Conservation (phyloP, 2,113 vertebrate genomes). For the Pangasianodon gigas region DNA sequence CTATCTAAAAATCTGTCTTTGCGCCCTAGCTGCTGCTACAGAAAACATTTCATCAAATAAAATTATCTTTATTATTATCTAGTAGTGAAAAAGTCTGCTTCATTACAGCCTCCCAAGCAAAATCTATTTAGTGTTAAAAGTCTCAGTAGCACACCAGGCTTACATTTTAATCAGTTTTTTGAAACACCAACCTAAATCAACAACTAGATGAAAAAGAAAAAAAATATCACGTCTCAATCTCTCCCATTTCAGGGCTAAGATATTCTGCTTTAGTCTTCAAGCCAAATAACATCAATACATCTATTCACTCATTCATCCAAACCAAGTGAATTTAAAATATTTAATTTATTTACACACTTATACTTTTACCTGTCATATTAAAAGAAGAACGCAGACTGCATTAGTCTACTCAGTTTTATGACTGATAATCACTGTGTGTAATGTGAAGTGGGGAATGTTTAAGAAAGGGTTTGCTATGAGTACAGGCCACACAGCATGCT, state of each 20-base stretch:
- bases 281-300: not conserved
- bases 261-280: not conserved
- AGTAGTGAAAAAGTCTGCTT: not conserved
- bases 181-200: not conserved
- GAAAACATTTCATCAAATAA: not conserved
- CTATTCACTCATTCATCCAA: not conserved
- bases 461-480: conserved; percentile 48
- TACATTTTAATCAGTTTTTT: not conserved
- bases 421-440: not conserved
- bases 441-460: conserved; percentile 39
- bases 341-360: not conserved
- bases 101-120: not conserved
- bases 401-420: conserved; percentile 29
- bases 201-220: not conserved
- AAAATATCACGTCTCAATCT: not conserved
- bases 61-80: not conserved
- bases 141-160: not conserved
- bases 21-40: not conserved
- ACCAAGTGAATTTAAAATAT: not conserved
- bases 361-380: not conserved
- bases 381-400: not conserved
- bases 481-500: conserved; percentile 54
- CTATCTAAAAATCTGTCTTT: not conserved
- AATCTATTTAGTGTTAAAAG: not conserved
- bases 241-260: not conserved